Base-by-base conservation (phyloP, 2,888 invertebrate genomes). In the Trichogramma dendrolimi region DNA sequence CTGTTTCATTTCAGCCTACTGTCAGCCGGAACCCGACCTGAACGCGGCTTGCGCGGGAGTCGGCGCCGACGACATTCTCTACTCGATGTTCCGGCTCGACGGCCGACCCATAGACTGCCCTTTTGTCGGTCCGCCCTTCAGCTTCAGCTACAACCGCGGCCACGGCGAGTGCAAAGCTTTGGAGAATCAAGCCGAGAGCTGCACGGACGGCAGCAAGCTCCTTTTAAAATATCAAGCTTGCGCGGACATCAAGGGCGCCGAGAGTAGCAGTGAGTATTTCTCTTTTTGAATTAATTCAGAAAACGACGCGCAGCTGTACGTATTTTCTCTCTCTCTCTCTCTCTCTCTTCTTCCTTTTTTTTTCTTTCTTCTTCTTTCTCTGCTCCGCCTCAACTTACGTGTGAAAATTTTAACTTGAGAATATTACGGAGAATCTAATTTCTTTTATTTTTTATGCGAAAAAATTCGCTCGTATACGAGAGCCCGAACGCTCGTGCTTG, bases 181-280 rank as follows among this genome's bases (percentile, higher is more conserved):
- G 0, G 86, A 87, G 38, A 92, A 92, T 10, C 85, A 89, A 54
- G 90, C 91, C 0, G 92, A 92, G 77, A 87, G 90, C 61, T 94
- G 94, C 79, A 92, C 92, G 0, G 92, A 92, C 71, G 88, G 90
- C 72, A 91, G 91, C 44, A 83, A 90, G 54, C 83, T 93, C 54
- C 84, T 92, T 62, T 84, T 94, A 68, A 87, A 90, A 68, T 93
- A 92, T 77, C 91, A 91, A 81, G 91, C 91, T 0, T 94, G 94
- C 72, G 89, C 90, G 0, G 91, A 92, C 73, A 85, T 92, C 5
- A 81, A 82, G 0, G 87, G 87, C 46, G 88, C 91, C 0, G 92
- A 92, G 78, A 90, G 90, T 75, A 88, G 88, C 73, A 87, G 91
- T 92, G 74, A 81, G 81, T 71, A 64, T 51, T 50, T 50, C 4